A percentile compares a stretch with the other conserved stretches of the same genome.
Conservation (phyloP, 1,140 invertebrate species). For the Bradysia coprophila region DNA sequence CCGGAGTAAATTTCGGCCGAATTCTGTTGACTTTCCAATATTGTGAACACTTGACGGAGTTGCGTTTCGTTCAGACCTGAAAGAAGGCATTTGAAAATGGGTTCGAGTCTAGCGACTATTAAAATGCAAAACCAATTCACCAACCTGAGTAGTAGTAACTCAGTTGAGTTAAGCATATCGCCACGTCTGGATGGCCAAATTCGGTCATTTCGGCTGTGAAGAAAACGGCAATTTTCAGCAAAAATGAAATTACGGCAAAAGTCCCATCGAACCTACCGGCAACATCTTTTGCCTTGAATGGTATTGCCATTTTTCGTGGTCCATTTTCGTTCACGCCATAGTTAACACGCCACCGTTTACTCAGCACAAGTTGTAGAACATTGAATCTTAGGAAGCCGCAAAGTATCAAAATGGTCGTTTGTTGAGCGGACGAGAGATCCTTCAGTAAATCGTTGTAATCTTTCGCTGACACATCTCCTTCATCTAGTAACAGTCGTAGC, state of each 20-base stretch:
- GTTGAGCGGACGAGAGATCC: neutral
- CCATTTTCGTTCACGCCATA: neutral
- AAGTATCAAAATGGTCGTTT: neutral
- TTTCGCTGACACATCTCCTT: neutral
- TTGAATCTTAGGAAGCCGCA: neutral
- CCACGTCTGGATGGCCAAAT: neutral
- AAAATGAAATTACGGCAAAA: no score
- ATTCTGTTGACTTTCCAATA: neutral
- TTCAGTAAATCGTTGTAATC: neutral
- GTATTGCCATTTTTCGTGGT: neutral
- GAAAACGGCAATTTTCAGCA: no score
- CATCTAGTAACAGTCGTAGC: neutral
- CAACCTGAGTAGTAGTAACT: neutral
- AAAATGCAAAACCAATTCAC: no score
- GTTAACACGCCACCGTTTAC: neutral
- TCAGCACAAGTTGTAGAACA: neutral
- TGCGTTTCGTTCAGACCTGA: neutral
- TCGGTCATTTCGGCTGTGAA: neutral
- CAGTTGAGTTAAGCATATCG: neutral
- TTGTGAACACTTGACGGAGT: neutral
- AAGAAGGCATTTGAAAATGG: no score
- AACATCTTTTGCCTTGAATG: constrained; percentile 1
- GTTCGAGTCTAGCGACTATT: no score
- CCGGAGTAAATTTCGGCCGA: neutral
- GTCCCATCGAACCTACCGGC: no score